Evolutionary conservation across 2,113 vertebrate species (phyloP), one percentile per base, ranked within the genome.

Genomic region (Sebastes schlegelii): DNA sequence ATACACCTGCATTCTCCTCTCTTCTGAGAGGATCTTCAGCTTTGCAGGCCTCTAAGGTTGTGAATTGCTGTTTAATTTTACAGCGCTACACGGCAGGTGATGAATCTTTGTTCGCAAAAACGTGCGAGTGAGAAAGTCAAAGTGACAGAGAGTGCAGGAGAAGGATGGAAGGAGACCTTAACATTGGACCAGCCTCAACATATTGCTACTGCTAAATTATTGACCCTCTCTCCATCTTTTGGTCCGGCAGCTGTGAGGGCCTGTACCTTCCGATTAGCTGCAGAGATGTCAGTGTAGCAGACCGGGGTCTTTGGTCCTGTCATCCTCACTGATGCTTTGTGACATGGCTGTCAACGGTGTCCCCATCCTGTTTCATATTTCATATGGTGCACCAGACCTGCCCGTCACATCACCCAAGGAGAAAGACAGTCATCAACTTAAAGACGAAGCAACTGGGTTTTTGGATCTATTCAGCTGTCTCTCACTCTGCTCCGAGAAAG

Each of bases 261-360:
- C 95, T 97, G 95, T 95, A 97, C 89, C 86, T 95, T 96, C 92
- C 92, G 92, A 97, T 97, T 97, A 97, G 94, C 95, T 92, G 95
- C 88, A 91, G 93, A 90, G 95, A 94, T 94, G 95, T 89, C 64
- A 65, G 74, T 64, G 86, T 66, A 91, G 89, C 91, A 92, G 94
- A 92, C 93, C 80, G 85, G 93, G 93, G 85, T 92, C 84, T 85
- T 86, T 85, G 84, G 79, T 86, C 81, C 79, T 92, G 90, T 93
- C 94, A 92, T 88, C 95, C 85, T 92, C 66, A 85, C 94, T 96
- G 94, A 96, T 96, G 85, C 75, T 84, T 95, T 95, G 89, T 95
- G 96, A 96, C 95, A 96, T 69, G 68, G 86, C 89, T 94, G 91
- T 94, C 92, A 93, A 87, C 90, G 74, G 82, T 69, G 85, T 91